Evolutionary conservation across 2,888 invertebrate species (phyloP).

Genomic region (Nowickia ferox): DNA sequence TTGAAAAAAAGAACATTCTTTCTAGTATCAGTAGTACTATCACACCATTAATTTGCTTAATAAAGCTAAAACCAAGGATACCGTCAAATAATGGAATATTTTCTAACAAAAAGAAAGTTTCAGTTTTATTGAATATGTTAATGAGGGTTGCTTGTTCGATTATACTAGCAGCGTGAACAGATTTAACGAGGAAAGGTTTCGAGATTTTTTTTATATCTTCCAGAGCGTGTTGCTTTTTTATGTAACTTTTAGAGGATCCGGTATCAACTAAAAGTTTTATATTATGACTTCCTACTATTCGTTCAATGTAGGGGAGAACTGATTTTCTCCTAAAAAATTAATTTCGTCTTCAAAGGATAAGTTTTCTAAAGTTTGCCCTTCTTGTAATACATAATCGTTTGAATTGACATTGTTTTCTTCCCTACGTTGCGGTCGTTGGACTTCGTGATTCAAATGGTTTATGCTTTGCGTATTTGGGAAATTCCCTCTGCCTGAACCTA

Average conservation of each 20-base stretch:
- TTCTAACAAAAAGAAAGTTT: constrained; percentile 60
- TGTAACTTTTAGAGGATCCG: constrained; percentile 66
- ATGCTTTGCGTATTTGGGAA: not conserved
- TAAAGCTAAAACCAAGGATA: constrained; percentile 68
- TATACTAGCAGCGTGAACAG: constrained; percentile 42
- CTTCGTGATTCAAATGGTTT: no score
- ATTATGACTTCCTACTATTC: constrained; percentile 39
- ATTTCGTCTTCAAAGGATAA: constrained; percentile 41
- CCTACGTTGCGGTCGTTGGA: no score
- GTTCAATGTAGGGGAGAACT: constrained; percentile 34
- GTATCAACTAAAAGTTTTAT: constrained; percentile 61
- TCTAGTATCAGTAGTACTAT: constrained; percentile 49
- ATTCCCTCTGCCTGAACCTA: not conserved
- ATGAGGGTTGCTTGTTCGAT: constrained; percentile 36
- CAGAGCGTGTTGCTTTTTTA: constrained; percentile 44
- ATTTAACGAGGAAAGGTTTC: no score
- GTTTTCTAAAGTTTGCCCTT: not conserved
- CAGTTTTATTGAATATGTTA: constrained; percentile 57
- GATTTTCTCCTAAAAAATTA: constrained; percentile 59
- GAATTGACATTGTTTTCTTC: no score
- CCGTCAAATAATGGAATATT: constrained; percentile 64
- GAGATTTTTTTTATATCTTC: constrained; percentile 37
- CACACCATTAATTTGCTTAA: constrained; percentile 23
- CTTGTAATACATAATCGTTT: not conserved
- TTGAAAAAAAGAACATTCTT: constrained; percentile 21